Conservation (phyloP, 1,140 invertebrate genomes). For the Luehdorfia chinensis region DNA sequence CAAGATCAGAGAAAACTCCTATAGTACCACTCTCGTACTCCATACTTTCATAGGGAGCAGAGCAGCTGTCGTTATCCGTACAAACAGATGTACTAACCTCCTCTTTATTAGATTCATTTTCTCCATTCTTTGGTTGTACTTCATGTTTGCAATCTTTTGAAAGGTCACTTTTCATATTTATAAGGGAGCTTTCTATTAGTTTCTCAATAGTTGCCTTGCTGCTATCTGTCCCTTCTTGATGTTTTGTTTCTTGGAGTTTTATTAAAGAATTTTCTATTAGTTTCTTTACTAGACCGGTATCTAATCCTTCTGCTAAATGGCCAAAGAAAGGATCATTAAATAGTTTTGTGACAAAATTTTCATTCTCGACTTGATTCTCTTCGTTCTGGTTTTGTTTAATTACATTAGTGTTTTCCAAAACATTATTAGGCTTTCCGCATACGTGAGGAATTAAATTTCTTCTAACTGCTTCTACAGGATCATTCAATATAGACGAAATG, state of each 20-base stretch:
- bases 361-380: slow-evolving; percentile 46
- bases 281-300: slow-evolving; percentile 78
- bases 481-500: slow-evolving; percentile 78
- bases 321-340: slow-evolving; percentile 80
- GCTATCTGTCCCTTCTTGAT: slow-evolving; percentile 75
- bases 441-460: slow-evolving; percentile 84
- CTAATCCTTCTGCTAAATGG: slow-evolving; percentile 79
- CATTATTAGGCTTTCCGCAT: slow-evolving; percentile 78
- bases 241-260: slow-evolving; percentile 77
- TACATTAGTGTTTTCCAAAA: slow-evolving; percentile 11
- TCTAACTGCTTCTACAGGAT: slow-evolving; percentile 84
- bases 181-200: slow-evolving; percentile 78
- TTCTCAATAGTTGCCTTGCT: slow-evolving; percentile 79
- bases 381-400: slow-evolving; percentile 2
- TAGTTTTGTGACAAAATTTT: slow-evolving; percentile 76
- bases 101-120: slow-evolving; percentile 28
- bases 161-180: slow-evolving; percentile 73
- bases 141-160: slow-evolving; percentile 35
- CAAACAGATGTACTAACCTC: slow-evolving; percentile 31
- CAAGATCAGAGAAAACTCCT: slow-evolving; percentile 72
- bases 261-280: slow-evolving; percentile 81
- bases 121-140: slow-evolving; percentile 28
- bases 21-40: slow-evolving; percentile 75
- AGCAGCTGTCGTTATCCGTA: slow-evolving; percentile 65
- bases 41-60: slow-evolving; percentile 78